phyloP scores from a whole-genome alignment of 1,140 invertebrate genomes.

The Atta cephalotes region DNA sequence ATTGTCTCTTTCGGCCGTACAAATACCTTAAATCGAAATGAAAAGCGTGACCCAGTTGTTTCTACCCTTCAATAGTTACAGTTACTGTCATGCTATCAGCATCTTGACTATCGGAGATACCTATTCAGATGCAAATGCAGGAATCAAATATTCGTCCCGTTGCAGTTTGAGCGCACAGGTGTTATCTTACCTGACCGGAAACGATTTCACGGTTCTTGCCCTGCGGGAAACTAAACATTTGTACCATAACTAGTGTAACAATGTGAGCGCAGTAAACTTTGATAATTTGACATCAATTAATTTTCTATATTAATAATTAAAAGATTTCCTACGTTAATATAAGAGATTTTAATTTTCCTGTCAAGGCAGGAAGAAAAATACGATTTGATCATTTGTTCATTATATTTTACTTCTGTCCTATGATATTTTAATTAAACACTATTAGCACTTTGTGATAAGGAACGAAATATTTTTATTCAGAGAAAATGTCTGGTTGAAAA shows the following conservation, averaged over 20 bases:
- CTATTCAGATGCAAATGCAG: conserved; percentile 37
- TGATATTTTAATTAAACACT: background rate
- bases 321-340: no score
- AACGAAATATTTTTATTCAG: background rate
- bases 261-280: background rate
- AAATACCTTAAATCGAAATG: conserved; percentile 66
- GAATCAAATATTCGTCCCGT: conserved; percentile 39
- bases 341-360: background rate
- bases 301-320: background rate
- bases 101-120: background rate
- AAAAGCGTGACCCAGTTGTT: conserved; percentile 68
- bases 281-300: background rate
- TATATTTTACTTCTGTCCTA: background rate
- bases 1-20: conserved; percentile 26
- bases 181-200: conserved; percentile 26
- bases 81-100: background rate
- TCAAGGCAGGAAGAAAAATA: background rate
- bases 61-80: background rate
- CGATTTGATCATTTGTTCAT: background rate
- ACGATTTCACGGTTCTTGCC: background rate
- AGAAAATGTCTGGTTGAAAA: no score
- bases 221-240: conserved; percentile 36
- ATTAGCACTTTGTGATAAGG: background rate
- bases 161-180: conserved; percentile 25
- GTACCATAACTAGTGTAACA: background rate